Base-by-base conservation (phyloP, 2,888 invertebrate species). In the Periphyllus acericola region DNA sequence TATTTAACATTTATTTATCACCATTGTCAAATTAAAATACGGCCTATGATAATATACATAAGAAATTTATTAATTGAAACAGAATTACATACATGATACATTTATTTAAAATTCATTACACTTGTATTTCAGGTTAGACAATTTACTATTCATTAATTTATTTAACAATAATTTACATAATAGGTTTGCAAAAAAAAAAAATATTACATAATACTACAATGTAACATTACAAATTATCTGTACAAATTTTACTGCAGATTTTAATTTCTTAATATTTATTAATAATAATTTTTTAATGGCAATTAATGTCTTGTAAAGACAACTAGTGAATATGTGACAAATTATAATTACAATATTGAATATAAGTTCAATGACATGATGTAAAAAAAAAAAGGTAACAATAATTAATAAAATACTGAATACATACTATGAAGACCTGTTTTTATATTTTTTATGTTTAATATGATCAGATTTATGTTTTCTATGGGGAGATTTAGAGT, bases 391-490 rank as follows among this genome's bases (percentile, higher is more conserved):
- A 76, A 66, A n/a, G 32, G 0, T 29, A 75, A 83, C 4, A 60
- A 76, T 52, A 52, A n/a, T 60, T 60, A 66, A 75, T 60, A 29
- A 14, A 40, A 32, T 32, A n/a, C 2, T 34, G 60, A 55, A 71
- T 0, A 32, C n/a, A 66, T 55, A 52, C 21, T 87, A 87, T 9
- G 87, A 87, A 40, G 87, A 87, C 60, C 74, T 75, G 19, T 66
- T 46, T 66, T 87, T 81, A 66, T 87, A 60, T n/a, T 74, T 87
- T 87, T 75, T 87, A 74, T 87, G 79, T n/a, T 19, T 81, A 3
- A 34, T 87, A 66, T 87, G 46, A 60, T 81, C 81, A 32, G 87
- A 81, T 75, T 87, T 87, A 81, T 87, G 74, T 87, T 87, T 87
- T n/a, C 81, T 87, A 46, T 87, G 87, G 4, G 87, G 87, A 6